Conservation (phyloP, 2,888 invertebrate species). For the Drosophila tripunctata region DNA sequence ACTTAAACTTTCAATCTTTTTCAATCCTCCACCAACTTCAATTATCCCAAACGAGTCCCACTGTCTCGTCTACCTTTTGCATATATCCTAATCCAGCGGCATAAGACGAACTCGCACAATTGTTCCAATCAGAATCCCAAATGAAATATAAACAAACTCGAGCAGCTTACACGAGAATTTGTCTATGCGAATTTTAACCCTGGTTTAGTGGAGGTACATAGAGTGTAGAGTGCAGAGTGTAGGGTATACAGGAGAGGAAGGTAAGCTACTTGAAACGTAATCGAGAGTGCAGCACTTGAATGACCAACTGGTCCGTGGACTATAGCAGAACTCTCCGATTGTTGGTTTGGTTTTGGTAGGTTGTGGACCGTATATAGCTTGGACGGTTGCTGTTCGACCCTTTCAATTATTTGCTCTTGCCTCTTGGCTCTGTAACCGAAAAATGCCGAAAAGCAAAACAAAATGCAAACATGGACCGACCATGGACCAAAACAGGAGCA, state of each 20-base stretch:
- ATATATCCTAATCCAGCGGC: background rate
- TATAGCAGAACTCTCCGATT: background rate
- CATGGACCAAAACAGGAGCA: constrained; percentile 18
- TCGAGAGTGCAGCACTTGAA: constrained; percentile 78
- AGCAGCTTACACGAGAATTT: constrained; percentile 59
- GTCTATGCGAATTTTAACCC: constrained; percentile 73
- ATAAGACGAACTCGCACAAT: constrained; percentile 29
- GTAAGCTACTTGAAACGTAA: constrained; percentile 71
- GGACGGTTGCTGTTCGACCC: constrained; percentile 48
- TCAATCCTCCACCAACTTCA: background rate
- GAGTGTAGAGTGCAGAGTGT: no score
- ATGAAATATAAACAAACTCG: constrained; percentile 73
- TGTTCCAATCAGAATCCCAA: constrained; percentile 73
- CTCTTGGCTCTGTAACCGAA: constrained; percentile 52
- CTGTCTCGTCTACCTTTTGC: background rate
- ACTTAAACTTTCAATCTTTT: no score
- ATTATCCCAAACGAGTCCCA: no score
- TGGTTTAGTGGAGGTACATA: no score
- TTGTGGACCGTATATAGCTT: background rate
- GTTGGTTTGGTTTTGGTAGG: no score
- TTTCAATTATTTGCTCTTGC: constrained; percentile 76
- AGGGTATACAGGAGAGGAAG: background rate
- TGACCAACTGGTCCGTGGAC: constrained; percentile 65
- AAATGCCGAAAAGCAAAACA: constrained; percentile 77
- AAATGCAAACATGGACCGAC: constrained; percentile 74